Base-by-base conservation (phyloP, 2,888 invertebrate genomes). In the Bellardia bayeri region DNA sequence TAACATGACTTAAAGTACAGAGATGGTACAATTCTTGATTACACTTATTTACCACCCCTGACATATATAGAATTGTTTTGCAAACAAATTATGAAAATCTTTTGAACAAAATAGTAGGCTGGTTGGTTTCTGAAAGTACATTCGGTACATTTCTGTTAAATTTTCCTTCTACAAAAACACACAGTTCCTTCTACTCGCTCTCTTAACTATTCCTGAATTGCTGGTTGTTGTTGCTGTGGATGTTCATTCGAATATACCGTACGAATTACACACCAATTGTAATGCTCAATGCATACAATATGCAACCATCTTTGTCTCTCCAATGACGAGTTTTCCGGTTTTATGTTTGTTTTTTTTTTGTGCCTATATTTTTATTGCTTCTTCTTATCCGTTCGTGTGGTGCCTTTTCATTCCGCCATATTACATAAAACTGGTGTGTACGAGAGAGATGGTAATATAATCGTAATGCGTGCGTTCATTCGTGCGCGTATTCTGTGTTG, bases 211-310 rank as follows among this genome's bases (percentile, higher is more conserved):
- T 23, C 23, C 23, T 23, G 23, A 23, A 23, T 23, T 23, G 23
- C 23, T 3, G 4, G 4, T 5, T 37, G 37, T 37, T 37, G 37
- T 37, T 37, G 37, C 37, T 37, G 37, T 37, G 37, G 37, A 37
- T 37, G 4, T 37, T 37, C 4, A 37, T 37, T 6, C 37, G 37
- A 37, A 58, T 16, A 6, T 58, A 30, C 14, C 33, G 14, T 61
- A 9, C 30, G 23, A 56, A 37, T 56, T 69, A 61, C 69, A 58
- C 68, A 69, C 79, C 79, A 79, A 69, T 79, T 79, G 79, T 69
- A 69, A 49, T 68, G 7, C n/a, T 49, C 13, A 40, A 11, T 45
- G 16, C 2, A 16, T 23, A 66, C 13, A 45, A 45, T 49, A 3
- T 13, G 2, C 51, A 80, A 14, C 69, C n/a, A n/a, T 80, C 71